Evolutionary conservation across 2,797 vertebrate genomes (phyloP), one percentile per base, ranked within the genome.

Genomic region (Leptatherina wallacei): DNA sequence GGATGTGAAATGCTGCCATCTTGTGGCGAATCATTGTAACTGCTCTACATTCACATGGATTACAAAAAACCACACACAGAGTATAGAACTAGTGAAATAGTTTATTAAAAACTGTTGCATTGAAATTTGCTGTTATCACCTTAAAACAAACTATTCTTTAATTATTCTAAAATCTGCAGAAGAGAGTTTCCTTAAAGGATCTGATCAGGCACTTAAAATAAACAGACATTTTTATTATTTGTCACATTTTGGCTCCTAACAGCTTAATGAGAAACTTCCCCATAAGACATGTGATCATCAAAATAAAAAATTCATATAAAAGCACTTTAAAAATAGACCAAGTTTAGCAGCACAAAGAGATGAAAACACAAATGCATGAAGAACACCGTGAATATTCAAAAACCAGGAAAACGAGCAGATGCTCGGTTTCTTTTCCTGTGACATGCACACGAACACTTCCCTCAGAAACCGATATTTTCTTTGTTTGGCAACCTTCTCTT

Each of bases 1-100:
- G 29, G 30, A 24, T 38, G 13, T 10, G 18, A 61, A 55, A 38
- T 61, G 51, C 49, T 67, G 30, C 58, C 58, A 61, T 47, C 71
- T 35, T 55, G 71, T 61, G 71, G 57, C 2, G 20, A 47, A 67
- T 35, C 8, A 44, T 3, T 20, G 10, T 22, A 60, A 14, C 1
- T 6, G 18, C 18, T 20, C 12, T n/a, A 49, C 3, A n/a, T n/a
- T 5, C 20, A 8, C 44, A 24, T 1, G 6, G 27, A n/a, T 27
- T 27, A 14, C 27, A 61, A 13, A 7, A 59, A 40, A 35, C 9
- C 7, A 10, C 44, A 47, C 20, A 32, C 33, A 35, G 40, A 24
- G 9, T 18, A 4, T 7, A 6, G 4, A 20, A 14, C 4, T 51
- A 7, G 8, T 64, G 2, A 44, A 22, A 47, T 30, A 16, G 44